Conservation (phyloP, 2,113 vertebrate genomes). For the Colistium nudipinnis region DNA sequence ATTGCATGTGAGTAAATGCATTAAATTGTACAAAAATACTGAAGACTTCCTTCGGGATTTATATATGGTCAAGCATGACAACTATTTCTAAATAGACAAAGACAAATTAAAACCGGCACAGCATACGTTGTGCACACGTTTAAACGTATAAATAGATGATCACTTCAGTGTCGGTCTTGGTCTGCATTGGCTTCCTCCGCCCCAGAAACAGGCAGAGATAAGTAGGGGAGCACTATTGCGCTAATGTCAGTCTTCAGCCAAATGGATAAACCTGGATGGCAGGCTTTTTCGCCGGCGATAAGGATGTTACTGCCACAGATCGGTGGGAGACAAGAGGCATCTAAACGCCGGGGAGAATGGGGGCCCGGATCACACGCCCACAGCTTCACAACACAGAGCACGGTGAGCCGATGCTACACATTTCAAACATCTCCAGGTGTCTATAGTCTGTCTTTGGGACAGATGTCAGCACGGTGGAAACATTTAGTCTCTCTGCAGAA, state of each 20-base stretch:
- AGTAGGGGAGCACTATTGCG: slow-evolving; percentile 38
- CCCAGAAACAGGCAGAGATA: slow-evolving; percentile 62
- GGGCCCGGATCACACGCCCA: slow-evolving; percentile 22
- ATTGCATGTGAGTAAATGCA: not conserved
- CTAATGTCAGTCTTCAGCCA: slow-evolving; percentile 72
- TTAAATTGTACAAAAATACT: not conserved
- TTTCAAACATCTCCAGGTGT: slow-evolving; percentile 29
- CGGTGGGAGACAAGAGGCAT: slow-evolving; percentile 66
- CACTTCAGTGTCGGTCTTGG: too few relatives aligned
- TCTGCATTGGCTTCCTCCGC: slow-evolving; percentile 41
- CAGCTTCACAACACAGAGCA: slow-evolving; percentile 27
- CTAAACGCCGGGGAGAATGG: slow-evolving; percentile 55
- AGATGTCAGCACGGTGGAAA: slow-evolving; percentile 39
- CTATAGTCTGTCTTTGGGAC: slow-evolving; percentile 26
- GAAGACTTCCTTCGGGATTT: not conserved
- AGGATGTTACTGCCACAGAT: slow-evolving; percentile 67
- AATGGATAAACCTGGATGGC: slow-evolving; percentile 71
- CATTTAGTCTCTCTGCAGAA: slow-evolving; percentile 25
- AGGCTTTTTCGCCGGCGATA: slow-evolving; percentile 66
- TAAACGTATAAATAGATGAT: slow-evolving; percentile 33
- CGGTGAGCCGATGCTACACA: slow-evolving; percentile 22
- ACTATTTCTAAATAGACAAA: not conserved
- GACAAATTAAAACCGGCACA: slow-evolving; percentile 22
- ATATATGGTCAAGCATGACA: not conserved
- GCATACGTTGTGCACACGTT: not conserved